A percentile compares a stretch with the other conserved stretches of the same genome.
phyloP scores from a whole-genome alignment of 92 coral and sea anemone genomes.

The Chrysogorgia sp. region DNA sequence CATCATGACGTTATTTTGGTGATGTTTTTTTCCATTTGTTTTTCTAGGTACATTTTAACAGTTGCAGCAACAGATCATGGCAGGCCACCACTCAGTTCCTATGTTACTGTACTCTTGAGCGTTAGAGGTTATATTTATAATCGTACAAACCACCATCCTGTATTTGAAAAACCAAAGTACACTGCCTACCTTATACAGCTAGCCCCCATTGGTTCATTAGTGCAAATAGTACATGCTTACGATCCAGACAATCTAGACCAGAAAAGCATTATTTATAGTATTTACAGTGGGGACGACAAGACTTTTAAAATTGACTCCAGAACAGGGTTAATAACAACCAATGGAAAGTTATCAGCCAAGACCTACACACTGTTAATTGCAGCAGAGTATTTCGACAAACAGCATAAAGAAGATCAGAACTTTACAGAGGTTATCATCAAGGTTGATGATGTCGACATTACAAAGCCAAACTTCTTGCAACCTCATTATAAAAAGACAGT shows the following conservation, averaged over 20 bases:
- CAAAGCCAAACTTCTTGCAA: background rate
- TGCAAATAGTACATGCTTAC: constrained; percentile 4
- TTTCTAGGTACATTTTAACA: background rate
- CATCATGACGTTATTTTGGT: background rate
- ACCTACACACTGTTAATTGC: constrained; percentile 1
- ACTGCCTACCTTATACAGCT: background rate
- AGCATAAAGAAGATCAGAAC: background rate
- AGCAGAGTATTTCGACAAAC: background rate
- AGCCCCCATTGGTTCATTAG: background rate
- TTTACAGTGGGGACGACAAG: background rate
- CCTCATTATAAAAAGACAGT: background rate
- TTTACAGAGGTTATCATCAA: background rate
- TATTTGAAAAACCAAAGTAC: background rate
- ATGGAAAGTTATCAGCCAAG: background rate
- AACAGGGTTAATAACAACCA: constrained; percentile 14
- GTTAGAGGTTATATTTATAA: background rate
- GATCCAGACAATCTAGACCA: constrained; percentile 3
- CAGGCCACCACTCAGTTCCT: constrained; percentile 9
- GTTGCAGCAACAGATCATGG: constrained; percentile 17
- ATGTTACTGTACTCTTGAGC: background rate
- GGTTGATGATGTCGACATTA: background rate
- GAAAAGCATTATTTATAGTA: background rate
- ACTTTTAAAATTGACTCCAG: background rate
- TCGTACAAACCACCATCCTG: constrained; percentile 1
- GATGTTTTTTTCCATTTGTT: background rate